Evolutionary conservation across 2,113 vertebrate genomes (phyloP).

Genomic region (Sylvilagus bachmani): DNA sequence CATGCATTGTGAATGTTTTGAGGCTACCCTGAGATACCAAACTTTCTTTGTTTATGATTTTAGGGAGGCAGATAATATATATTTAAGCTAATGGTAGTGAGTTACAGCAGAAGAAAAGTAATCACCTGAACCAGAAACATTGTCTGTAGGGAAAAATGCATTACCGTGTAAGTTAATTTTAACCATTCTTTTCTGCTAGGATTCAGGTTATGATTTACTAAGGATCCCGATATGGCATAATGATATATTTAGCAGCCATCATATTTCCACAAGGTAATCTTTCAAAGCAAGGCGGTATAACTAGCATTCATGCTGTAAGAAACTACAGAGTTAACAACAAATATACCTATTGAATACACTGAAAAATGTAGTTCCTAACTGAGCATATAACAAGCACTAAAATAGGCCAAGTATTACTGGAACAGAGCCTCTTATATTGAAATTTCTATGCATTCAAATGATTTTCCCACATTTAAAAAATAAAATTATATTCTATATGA

Average conservation of each 20-base stretch:
- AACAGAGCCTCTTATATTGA: not conserved
- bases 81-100: not conserved
- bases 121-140: not conserved
- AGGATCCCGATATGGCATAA: not conserved
- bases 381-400: not conserved
- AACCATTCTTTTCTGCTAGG: not conserved
- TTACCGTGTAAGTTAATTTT: not conserved
- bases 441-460: not conserved
- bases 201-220: not conserved
- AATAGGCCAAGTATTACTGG: not conserved
- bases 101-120: not conserved
- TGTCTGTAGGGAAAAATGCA: not conserved
- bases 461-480: not conserved
- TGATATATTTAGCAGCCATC: not conserved
- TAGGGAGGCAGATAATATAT: not conserved
- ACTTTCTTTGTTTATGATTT: not conserved
- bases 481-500: not conserved
- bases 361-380: not conserved
- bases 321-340: not conserved
- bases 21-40: not conserved
- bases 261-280: not conserved
- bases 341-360: not conserved
- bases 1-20: not conserved
- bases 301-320: not conserved
- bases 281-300: not conserved